These are phyloP conservation scores for Myotis yumanensis DNA, from an alignment of 2,113 vertebrate species.

Conservation along the genomic window DNA sequence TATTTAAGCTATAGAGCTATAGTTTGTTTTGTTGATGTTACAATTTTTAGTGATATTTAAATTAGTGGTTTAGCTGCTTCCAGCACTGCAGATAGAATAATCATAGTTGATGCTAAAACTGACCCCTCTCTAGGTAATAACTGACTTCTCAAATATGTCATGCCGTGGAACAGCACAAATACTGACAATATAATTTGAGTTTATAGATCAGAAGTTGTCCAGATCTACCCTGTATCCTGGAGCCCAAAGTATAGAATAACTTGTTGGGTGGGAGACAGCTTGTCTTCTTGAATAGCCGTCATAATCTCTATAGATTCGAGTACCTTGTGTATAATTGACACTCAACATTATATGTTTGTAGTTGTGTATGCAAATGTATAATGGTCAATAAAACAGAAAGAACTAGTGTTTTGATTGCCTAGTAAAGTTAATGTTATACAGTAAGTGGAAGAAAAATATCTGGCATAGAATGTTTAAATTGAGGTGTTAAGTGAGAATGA, in stretches of 20 bases:
- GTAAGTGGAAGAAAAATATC: background rate
- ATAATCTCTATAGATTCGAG: background rate
- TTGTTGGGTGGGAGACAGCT: background rate
- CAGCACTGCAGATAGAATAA: background rate
- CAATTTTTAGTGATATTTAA: background rate
- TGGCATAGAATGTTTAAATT: background rate
- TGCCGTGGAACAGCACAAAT: background rate
- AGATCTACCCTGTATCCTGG: background rate
- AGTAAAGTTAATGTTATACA: background rate
- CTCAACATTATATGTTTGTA: background rate
- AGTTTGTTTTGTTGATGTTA: slow-evolving; percentile 21
- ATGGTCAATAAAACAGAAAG: background rate
- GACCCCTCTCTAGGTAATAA: background rate
- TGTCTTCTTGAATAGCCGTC: background rate
- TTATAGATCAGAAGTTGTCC: background rate
- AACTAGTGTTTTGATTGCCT: background rate
- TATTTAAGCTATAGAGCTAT: background rate
- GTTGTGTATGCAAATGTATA: background rate
- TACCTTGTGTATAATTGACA: background rate
- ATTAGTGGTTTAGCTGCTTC: background rate
- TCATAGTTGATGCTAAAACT: background rate
- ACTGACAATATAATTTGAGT: background rate
- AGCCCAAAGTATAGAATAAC: background rate
- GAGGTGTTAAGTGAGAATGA: background rate
- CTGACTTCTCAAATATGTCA: background rate